Evolutionary conservation across 2,888 invertebrate genomes (phyloP), one percentile per base, ranked within the genome.

Genomic region (Tetropium fuscum): DNA sequence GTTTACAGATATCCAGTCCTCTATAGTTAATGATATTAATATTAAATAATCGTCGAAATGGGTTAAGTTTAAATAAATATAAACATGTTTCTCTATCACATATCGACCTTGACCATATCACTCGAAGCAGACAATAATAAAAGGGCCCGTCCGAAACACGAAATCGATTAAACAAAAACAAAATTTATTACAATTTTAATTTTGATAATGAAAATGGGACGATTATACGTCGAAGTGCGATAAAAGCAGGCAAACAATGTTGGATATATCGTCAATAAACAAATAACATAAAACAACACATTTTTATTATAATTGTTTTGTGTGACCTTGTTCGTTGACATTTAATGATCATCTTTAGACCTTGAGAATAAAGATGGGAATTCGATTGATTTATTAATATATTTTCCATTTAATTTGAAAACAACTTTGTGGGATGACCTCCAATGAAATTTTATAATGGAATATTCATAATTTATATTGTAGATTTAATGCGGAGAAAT

Each of bases 341-440:
- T 73, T 73, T 68, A 72, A 70, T 71, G 68, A 69, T 71, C 68
- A 64, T 65, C 64, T 65, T 66, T 53, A 34, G 51, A 68, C 74
- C 73, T 74, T 73, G 73, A 66, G 64, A 69, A 70, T 70, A 71
- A 73, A 74, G 74, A 74, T 74, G 73, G 69, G 64, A 63, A 60
- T 64, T 69, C 64, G 64, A 73, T 73, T 72, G 71, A 74, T 74
- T 73, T 67, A 71, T 72, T 69, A 70, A 71, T 70, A 69, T 70
- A 70, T 69, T 71, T 70, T 68, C 68, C 69, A 66, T 68, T 70
- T 64, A 63, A 56, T 63, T 66, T 56, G 66, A 61, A 66, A 68
- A 64, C 67, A 58, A 66, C 64, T 62, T 63, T 57, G 60, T 53
- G 13, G 56, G 60, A 58, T 60, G 68, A 70, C 70, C 70, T 69